Conservation (phyloP, 2,888 invertebrate genomes). For the Eupeodes luniger region DNA sequence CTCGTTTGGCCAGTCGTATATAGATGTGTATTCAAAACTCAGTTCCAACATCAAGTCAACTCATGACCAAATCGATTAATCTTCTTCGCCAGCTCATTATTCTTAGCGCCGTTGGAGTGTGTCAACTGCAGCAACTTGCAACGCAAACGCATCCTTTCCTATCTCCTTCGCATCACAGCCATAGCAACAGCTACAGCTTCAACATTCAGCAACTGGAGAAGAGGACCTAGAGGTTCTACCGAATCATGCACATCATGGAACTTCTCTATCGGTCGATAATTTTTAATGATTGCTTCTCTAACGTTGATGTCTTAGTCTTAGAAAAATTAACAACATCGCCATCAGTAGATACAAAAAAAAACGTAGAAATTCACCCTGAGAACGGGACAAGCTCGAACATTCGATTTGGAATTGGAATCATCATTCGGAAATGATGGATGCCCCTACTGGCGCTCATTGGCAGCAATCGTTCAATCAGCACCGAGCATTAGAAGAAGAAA, state of each 20-base stretch:
- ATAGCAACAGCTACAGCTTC: not conserved
- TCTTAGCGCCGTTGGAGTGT: conserved; percentile 74
- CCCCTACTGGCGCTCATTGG: conserved; percentile 59
- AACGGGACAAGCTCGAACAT: conserved; percentile 47
- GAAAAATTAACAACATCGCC: conserved; percentile 41
- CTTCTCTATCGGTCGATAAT: conserved; percentile 72
- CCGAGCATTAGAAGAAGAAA: conserved; percentile 57
- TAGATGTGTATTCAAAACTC: conserved; percentile 48
- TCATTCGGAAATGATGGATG: conserved; percentile 70
- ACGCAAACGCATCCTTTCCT: conserved; percentile 67
- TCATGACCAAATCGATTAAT: conserved; percentile 75
- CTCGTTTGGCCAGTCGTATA: conserved; percentile 12
- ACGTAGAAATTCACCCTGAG: conserved; percentile 41
- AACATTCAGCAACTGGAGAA: no score
- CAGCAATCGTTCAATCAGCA: conserved; percentile 74
- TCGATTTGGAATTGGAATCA: conserved; percentile 47
- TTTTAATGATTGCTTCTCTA: conserved; percentile 73
- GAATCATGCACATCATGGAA: conserved; percentile 21
- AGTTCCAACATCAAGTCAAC: conserved; percentile 68
- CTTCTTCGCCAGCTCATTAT: conserved; percentile 75
- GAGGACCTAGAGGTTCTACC: not conserved
- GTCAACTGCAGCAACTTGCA: conserved; percentile 73
- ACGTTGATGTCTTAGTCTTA: conserved; percentile 74
- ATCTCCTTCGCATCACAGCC: conserved; percentile 5
- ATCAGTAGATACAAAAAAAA: conserved; percentile 7